Base-by-base conservation (phyloP, 2,113 vertebrate species). In the Seriola rivoliana region DNA sequence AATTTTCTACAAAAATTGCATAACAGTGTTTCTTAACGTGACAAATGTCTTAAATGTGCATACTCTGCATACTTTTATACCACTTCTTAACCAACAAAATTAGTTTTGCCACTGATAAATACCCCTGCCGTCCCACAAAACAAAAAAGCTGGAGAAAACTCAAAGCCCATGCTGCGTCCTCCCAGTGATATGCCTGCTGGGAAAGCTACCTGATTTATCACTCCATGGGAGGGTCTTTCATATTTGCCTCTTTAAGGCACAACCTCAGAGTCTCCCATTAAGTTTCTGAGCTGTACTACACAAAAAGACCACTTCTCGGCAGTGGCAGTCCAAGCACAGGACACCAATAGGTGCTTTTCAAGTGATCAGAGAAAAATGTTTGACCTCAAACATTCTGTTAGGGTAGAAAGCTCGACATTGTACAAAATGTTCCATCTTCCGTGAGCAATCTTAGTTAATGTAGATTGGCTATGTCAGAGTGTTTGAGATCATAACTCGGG, bases 1-100 rank as follows among this genome's bases (percentile, higher is more conserved):
- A 17, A 71, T 82, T 59, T 88, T 78, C 68, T 91, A 84, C 80
- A 90, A 91, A 92, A 83, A 82, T 91, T 93, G 90, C 90, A 93
- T 93, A 91, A 89, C 50, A 82, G 82, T 84, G 78, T 82, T 73
- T 64, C 40, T 67, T 78, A 54, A 75, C 19, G 32, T 70, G 44
- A 69, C 48, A 54, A 80, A 64, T 16, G 3, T 67, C 29, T 74
- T 65, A 17, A 75, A 84, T 88, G 87, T 85, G 72, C 76, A 89
- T 16, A 34, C 19, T 34, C 69, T 82, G 77, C 82, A 82, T 80
- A 80, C 11, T 67, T 88, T 71, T 57, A 50, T 32, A 54, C 25
- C 17, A 64, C 62, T 67, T 82, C 8, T 46, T 29, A 60, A 32
- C 64, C 19, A 71, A 78, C 29, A 65, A 55, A 81, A 69, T 23